Conservation (phyloP, 2,888 invertebrate species). For the Plebejus melissa region DNA sequence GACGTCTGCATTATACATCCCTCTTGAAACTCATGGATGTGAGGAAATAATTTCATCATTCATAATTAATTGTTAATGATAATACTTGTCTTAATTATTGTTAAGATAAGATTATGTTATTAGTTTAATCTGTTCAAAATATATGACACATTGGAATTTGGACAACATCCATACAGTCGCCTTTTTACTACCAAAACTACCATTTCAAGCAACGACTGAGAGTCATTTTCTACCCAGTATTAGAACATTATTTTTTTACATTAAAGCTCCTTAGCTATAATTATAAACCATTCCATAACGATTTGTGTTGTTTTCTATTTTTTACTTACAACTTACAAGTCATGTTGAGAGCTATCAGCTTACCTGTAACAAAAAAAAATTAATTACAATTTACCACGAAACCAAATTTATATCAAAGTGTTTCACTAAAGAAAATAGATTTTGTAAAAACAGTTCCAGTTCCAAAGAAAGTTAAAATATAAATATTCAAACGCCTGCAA, state of each 20-base stretch:
- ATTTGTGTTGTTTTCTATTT: too few species aligned
- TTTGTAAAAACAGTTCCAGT: not conserved
- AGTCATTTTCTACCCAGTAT: too few species aligned
- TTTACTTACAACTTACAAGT: not conserved
- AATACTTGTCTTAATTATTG: not conserved
- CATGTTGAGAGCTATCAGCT: not conserved
- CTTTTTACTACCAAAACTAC: too few species aligned
- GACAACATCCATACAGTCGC: not conserved
- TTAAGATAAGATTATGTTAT: not conserved
- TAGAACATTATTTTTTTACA: too few species aligned
- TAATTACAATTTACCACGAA: not conserved
- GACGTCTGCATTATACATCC: conserved; percentile 20
- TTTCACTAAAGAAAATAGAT: not conserved
- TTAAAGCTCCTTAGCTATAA: too few species aligned
- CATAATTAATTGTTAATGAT: conserved; percentile 1
- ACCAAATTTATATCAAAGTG: not conserved
- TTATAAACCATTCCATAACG: too few species aligned
- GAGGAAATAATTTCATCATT: conserved; percentile 1
- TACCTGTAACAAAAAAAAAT: conserved; percentile 7
- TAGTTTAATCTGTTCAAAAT: not conserved
- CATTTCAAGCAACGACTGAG: too few species aligned
- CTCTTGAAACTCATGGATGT: conserved; percentile 6
- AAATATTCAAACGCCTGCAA: conserved; percentile 26
- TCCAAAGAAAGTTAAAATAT: not conserved
- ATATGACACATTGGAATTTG: not conserved